Base-by-base conservation (phyloP, 2,113 vertebrate species). In the Syngnathus floridae region DNA sequence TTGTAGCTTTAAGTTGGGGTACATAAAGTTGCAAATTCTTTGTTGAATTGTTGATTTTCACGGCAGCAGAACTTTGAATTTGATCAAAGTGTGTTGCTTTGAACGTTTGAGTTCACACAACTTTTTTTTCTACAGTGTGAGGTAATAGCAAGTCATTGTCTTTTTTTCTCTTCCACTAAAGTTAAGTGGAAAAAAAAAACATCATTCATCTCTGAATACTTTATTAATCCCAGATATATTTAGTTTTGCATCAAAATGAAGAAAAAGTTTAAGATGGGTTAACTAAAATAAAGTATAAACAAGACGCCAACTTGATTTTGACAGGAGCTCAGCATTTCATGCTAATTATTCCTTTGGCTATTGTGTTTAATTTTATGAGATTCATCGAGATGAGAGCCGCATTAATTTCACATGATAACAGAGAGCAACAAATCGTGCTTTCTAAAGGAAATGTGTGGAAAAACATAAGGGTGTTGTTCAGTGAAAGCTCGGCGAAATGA, bases 101-200 rank as follows among this genome's bases (percentile, higher is more conserved):
- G 40, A 41, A 41, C 4, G 9, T 12, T 41, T 41, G 40, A 41
- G 11, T 41, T 41, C 40, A 41, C 12, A 11, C 40, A 41, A 41
- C 40, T 41, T 41, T 41, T 41, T 40, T 41, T 41, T 13, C 1
- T 31, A 31, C 40, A 41, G 40, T 41, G 40, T 41, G 10, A 83
- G 83, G 87, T 83, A 86, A 82, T 79, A 68, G 85, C 83, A 89
- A 88, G 81, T 88, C 77, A 81, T 77, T 74, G 82, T 87, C 70
- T 65, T 64, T 73, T 82, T 72, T 83, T 83, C 67, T 79, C 69
- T 70, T 79, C 64, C 48, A 66, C 58, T 64, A 16, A 54, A 77
- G 65, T 82, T 83, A 81, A 78, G 79, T 81, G 82, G 77, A 82
- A 84, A 81, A 31, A 31, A 31, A 31, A 31, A 31, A 31, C 26